Base-by-base conservation (phyloP, 2,888 invertebrate species). In the Atethmia centrago region DNA sequence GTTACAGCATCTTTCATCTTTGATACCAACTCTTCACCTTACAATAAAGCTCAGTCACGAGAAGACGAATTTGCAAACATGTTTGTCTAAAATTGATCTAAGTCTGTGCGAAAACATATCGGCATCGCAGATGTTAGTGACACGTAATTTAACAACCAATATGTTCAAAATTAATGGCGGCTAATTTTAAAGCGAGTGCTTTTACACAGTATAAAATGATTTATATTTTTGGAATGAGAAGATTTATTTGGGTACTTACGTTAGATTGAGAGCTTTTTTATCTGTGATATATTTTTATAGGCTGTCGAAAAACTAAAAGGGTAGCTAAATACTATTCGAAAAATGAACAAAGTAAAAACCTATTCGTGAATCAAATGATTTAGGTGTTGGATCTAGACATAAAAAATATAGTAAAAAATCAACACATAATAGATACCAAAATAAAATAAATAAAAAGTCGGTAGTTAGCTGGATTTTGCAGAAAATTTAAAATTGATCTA, bases 131-230 rank as follows among this genome's bases (percentile, higher is more conserved):
- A 71, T 79, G 81, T 45, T 16, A 5, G 3, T 81, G 81, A 81
- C 82, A 62, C 53, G 74, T 81, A 70, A 80, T 80, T 77, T 72
- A 56, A 42, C 51, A 67, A 59, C 61, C 71, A 78, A 74, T 74
- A 45, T 65, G 10, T 64, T 55, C 45, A 14, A 67, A 59, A 70
- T 80, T 66, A 77, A 80, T 74, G 31, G 67, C 16, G 7, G 61
- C 47, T 78, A 68, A 74, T 78, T 81, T 78, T 61, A 59, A 66
- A 80, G 14, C 67, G n/a, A 68, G 53, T 49, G 65, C 62, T 69
- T 72, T 71, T 61, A 53, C 28, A 53, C 45, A 53, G 49, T 70
- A 49, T 28, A 49, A 47, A 66, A n/a, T 67, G 53, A 64, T 67
- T 71, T 67, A 71, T 71, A 64, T 49, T 40, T 58, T 71, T 55